phyloP scores from a whole-genome alignment of 2,113 vertebrate genomes.

The Lanius collurio region DNA sequence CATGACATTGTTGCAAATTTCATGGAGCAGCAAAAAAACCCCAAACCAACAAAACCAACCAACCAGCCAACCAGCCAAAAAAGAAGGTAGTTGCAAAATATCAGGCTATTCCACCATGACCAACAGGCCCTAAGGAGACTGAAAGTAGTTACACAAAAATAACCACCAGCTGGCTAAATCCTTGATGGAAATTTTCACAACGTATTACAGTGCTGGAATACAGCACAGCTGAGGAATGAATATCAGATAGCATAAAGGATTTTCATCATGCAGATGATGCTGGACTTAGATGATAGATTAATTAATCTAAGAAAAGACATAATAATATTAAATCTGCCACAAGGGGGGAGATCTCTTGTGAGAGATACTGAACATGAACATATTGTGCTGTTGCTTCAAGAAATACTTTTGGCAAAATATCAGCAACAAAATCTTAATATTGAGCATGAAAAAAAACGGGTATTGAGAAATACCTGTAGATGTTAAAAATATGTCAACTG shows the following conservation, averaged over 20 bases:
- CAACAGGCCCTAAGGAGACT: neutral
- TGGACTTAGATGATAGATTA: neutral
- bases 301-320: neutral
- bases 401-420: neutral
- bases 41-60: neutral
- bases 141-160: neutral
- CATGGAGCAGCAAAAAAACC: neutral
- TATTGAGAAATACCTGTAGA: neutral
- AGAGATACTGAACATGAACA: neutral
- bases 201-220: neutral
- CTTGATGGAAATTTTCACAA: neutral
- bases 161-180: neutral
- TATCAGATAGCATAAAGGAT: neutral
- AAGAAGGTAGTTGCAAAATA: neutral
- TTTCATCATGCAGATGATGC: neutral
- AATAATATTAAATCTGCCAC: neutral
- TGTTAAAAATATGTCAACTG: neutral
- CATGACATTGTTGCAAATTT: neutral
- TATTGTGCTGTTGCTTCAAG: neutral
- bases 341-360: neutral
- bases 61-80: neutral
- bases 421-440: neutral
- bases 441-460: accelerated
- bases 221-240: neutral
- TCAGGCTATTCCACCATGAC: neutral